These are phyloP conservation scores for Reinhardtius hippoglossoides DNA, from an alignment of 2,113 vertebrate genomes.

Conservation along the genomic window DNA sequence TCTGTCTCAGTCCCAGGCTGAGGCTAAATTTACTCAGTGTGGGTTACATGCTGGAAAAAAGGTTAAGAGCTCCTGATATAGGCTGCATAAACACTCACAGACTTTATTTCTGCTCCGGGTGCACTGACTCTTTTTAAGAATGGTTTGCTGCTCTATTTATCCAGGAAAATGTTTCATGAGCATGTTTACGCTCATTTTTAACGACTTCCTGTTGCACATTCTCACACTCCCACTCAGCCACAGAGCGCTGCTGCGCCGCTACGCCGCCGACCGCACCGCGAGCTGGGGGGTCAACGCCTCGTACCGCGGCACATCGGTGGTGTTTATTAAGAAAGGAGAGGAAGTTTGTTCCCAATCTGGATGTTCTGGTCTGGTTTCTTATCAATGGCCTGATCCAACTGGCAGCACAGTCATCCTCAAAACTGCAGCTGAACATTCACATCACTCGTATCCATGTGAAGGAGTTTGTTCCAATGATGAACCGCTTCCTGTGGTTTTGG, in stretches of 20 bases:
- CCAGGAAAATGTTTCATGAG: constrained; percentile 59
- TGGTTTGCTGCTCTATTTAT: constrained; percentile 48
- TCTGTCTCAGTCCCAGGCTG: constrained; percentile 54
- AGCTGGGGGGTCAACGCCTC: constrained; percentile 25
- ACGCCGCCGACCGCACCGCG: not conserved
- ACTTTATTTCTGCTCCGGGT: constrained; percentile 52
- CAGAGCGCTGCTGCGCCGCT: not conserved
- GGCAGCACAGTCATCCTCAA: too few species aligned
- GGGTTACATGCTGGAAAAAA: constrained; percentile 44
- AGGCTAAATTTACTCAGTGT: constrained; percentile 67
- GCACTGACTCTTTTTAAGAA: constrained; percentile 64
- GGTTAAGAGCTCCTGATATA: constrained; percentile 66
- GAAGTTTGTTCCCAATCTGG: not conserved
- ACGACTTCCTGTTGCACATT: constrained; percentile 70
- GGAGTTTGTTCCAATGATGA: not conserved
- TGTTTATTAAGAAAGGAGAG: constrained; percentile 1
- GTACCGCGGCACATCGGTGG: not conserved
- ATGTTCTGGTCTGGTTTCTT: not conserved
- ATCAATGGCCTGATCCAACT: not conserved
- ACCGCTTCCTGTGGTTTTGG: not conserved
- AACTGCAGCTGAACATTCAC: not conserved
- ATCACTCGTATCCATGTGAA: not conserved
- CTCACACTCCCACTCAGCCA: constrained; percentile 62
- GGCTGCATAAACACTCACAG: constrained; percentile 60
- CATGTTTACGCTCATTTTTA: constrained; percentile 71